These are phyloP conservation scores for Mus caroli DNA, from an alignment of 2,797 vertebrate species.

Conservation along the genomic window DNA sequence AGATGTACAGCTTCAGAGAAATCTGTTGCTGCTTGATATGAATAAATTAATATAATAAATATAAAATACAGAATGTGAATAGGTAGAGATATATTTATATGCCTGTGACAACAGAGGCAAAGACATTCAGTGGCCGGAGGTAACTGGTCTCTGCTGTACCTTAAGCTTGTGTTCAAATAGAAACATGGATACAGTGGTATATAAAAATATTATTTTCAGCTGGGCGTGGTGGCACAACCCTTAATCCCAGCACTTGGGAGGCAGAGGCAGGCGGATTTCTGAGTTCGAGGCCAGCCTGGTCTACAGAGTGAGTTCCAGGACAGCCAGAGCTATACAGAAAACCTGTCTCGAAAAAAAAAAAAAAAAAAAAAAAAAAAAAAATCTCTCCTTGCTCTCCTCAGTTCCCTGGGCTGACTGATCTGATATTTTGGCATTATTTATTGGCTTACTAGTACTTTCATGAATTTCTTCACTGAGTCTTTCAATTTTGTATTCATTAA, in stretches of 20 bases:
- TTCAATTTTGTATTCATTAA: conserved; percentile 58
- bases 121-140: not conserved
- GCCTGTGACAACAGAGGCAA: not conserved
- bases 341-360: no score
- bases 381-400: not conserved
- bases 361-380: not conserved
- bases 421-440: conserved; percentile 30
- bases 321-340: no score
- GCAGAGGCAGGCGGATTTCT: no score
- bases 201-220: not conserved
- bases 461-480: not conserved
- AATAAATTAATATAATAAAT: conserved; percentile 38
- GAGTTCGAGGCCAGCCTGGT: no score
- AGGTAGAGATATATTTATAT: not conserved
- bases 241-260: no score
- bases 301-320: no score
- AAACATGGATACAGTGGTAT: not conserved
- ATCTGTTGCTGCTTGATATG: conserved; percentile 34
- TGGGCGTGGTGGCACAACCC: no score
- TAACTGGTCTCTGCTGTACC: not conserved
- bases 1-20: conserved; percentile 34
- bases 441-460: conserved; percentile 44
- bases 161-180: not conserved
- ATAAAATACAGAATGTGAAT: not conserved
- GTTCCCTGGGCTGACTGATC: not conserved